Percentiles rank a stretch among this genome's conserved stretches.
These are phyloP conservation scores for Neolamprologus multifasciatus DNA, from an alignment of 2,797 vertebrate species.

Conservation along the genomic window DNA sequence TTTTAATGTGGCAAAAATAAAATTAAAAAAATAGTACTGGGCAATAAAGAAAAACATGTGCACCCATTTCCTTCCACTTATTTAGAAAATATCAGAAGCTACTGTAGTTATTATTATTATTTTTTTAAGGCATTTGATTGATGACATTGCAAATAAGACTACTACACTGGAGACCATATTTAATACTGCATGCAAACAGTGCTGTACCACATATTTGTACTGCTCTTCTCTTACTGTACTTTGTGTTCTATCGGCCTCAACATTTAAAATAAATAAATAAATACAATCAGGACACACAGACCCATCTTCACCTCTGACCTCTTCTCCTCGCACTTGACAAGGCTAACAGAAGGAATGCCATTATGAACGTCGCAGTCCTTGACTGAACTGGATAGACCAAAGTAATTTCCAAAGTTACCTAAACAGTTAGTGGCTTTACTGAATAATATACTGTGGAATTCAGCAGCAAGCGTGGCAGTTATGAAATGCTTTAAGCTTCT, in stretches of 20 bases:
- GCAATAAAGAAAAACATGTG: slow-evolving; percentile 20
- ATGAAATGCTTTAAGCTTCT: slow-evolving; percentile 4
- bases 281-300: neutral
- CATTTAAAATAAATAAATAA: neutral
- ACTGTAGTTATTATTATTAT: neutral
- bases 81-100: neutral
- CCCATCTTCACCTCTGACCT: neutral
- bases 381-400: neutral
- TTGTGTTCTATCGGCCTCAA: neutral
- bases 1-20: slow-evolving; percentile 7
- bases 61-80: slow-evolving; percentile 8
- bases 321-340: neutral
- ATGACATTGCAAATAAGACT: neutral
- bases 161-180: neutral
- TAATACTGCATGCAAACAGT: neutral
- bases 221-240: neutral
- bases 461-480: neutral
- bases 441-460: slow-evolving; percentile 2
- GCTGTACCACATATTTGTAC: neutral
- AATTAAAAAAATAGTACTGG: neutral
- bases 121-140: slow-evolving; percentile 2
- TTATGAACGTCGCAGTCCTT: neutral
- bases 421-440: slow-evolving; percentile 1
- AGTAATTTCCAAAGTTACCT: slow-evolving; percentile 1
- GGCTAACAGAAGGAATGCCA: neutral